Percentiles rank a stretch among this genome's conserved stretches.
Conservation (phyloP, 2,888 invertebrate genomes). For the Macroteleia sp. region DNA sequence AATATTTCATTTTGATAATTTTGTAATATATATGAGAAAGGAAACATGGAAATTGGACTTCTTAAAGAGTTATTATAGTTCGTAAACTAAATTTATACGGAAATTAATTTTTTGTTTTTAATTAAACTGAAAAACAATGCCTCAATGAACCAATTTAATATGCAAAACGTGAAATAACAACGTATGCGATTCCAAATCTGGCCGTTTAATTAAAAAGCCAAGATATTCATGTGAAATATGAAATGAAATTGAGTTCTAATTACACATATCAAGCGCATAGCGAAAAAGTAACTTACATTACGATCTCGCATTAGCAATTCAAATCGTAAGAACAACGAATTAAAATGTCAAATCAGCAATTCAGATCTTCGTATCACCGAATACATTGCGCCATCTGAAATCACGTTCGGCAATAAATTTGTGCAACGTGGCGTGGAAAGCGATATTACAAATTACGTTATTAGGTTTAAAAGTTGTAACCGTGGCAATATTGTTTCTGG, state of each 20-base stretch:
- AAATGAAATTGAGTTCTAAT: slow-evolving; percentile 28
- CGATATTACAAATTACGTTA: slow-evolving; percentile 14
- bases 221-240: slow-evolving; percentile 28
- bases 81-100: no score
- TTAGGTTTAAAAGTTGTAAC: slow-evolving; percentile 19
- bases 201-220: slow-evolving; percentile 17
- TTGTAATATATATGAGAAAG: no score
- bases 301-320: slow-evolving; percentile 26
- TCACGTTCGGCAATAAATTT: slow-evolving; percentile 20
- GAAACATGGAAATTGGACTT: no score
- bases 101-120: no score
- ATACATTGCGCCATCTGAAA: slow-evolving; percentile 16
- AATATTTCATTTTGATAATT: no score
- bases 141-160: no score
- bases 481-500: slow-evolving; percentile 8
- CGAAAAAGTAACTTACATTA: slow-evolving; percentile 20
- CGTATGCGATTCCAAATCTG: neutral
- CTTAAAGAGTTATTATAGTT: no score
- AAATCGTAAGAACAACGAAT: slow-evolving; percentile 31
- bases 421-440: slow-evolving; percentile 2
- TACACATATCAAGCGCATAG: slow-evolving; percentile 2
- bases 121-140: no score
- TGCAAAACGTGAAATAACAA: neutral
- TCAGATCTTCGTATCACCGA: slow-evolving; percentile 29
- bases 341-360: slow-evolving; percentile 39